Conservation (phyloP, 2,888 invertebrate genomes). For the Drosophila rellima region DNA sequence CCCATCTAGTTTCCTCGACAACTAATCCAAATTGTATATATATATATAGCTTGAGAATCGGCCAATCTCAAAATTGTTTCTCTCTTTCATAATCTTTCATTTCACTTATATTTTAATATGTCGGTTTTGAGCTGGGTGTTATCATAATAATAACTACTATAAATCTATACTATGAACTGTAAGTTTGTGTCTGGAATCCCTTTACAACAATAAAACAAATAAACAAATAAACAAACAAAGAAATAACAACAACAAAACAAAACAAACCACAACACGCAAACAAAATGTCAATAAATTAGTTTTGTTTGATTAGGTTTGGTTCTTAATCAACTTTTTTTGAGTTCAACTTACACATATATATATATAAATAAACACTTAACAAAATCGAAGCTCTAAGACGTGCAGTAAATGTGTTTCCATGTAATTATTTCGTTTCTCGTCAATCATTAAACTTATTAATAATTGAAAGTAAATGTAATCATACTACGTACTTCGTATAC, state of each 20-base stretch:
- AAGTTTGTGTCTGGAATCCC: conserved; percentile 48
- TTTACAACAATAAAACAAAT: conserved; percentile 20
- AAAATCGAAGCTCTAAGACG: conserved; percentile 85
- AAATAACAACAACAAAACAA: conserved; percentile 33
- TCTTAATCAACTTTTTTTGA: conserved; percentile 49
- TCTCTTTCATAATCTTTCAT: conserved; percentile 18
- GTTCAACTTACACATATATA: conserved; percentile 49
- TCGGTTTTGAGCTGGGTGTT: conserved; percentile 84
- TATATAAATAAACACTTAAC: conserved; percentile 52
- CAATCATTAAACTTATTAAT: conserved; percentile 18
- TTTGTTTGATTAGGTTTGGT: conserved; percentile 59
- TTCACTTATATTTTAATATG: conserved; percentile 74
- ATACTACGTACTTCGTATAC: conserved; percentile 37
- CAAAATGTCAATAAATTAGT: conserved; percentile 61
- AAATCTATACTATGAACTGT: conserved; percentile 39
- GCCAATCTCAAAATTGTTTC: conserved; percentile 19
- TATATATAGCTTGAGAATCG: conserved; percentile 33
- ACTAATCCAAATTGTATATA: conserved; percentile 52
- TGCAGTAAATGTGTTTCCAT: conserved; percentile 82
- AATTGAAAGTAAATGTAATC: conserved; percentile 48
- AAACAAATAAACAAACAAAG: conserved; percentile 17
- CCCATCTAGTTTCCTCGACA: conserved; percentile 37
- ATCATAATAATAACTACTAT: conserved; percentile 16
- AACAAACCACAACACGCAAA: conserved; percentile 55
- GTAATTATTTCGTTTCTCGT: conserved; percentile 71